Percentiles rank a stretch among this genome's conserved stretches.
Conservation (phyloP, 2,797 vertebrate species). For the Euthynnus affinis region DNA sequence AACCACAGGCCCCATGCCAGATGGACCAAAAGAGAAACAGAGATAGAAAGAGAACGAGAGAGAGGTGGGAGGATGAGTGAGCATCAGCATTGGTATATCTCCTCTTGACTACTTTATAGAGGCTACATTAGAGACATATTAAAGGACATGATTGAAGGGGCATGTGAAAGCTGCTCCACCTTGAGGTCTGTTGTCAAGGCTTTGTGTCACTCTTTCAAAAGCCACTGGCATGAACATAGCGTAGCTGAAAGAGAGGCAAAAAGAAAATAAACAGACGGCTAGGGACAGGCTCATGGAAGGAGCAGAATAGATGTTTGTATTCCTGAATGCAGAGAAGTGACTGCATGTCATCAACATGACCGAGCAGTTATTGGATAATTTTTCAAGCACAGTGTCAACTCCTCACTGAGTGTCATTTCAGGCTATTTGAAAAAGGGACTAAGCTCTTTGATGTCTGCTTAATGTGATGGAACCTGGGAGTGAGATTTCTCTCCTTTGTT, state of each 20-base stretch:
- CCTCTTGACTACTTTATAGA: constrained; percentile 45
- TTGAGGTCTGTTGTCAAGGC: constrained; percentile 56
- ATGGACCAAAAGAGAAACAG: constrained; percentile 38
- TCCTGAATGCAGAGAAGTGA: constrained; percentile 43
- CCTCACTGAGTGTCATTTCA: constrained; percentile 27
- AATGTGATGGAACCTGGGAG: constrained; percentile 43
- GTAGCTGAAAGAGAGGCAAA: constrained; percentile 20
- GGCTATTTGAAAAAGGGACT: constrained; percentile 26
- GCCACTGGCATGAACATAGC: constrained; percentile 52
- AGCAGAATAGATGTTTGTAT: constrained; percentile 49
- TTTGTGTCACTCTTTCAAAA: constrained; percentile 60
- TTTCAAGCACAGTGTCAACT: constrained; percentile 24
- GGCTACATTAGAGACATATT: constrained; percentile 52
- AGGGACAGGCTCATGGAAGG: constrained; percentile 26
- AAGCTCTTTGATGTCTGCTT: constrained; percentile 46
- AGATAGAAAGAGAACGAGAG: constrained; percentile 8
- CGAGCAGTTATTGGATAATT: constrained; percentile 52
- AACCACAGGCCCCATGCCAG: constrained; percentile 55
- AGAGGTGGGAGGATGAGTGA: constrained; percentile 40
- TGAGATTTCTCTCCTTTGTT: constrained; percentile 40
- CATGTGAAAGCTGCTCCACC: constrained; percentile 48
- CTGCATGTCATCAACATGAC: constrained; percentile 50
- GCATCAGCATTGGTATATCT: constrained; percentile 32
- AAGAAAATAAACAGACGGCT: constrained; percentile 36
- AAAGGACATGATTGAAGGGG: constrained; percentile 61